phyloP scores from a whole-genome alignment of 2,888 invertebrate species.

The Apodemia zela region DNA sequence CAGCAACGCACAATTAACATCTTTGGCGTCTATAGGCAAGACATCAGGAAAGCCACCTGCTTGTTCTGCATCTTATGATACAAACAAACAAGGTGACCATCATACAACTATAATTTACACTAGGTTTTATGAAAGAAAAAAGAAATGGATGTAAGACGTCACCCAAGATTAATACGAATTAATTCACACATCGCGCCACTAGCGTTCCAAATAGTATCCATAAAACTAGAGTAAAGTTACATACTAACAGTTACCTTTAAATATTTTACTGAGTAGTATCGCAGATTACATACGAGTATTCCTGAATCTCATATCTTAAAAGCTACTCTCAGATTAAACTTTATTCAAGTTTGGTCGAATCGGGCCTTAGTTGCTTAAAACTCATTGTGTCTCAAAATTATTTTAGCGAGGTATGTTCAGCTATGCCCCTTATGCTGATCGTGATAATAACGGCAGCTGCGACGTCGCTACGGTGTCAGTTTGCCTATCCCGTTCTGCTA shows the following conservation, averaged over 20 bases:
- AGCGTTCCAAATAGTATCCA: too few relatives aligned
- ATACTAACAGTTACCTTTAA: background rate
- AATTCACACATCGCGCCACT: too few relatives aligned
- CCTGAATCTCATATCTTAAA: background rate
- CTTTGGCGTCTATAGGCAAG: too few relatives aligned
- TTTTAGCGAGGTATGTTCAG: slow-evolving; percentile 30
- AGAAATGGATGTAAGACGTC: too few relatives aligned
- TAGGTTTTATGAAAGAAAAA: too few relatives aligned
- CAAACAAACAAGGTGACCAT: too few relatives aligned
- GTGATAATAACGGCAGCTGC: slow-evolving; percentile 63
- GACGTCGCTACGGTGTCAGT: slow-evolving; percentile 52
- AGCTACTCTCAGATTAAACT: background rate
- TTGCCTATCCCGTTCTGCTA: slow-evolving; percentile 62
- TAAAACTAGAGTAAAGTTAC: too few relatives aligned
- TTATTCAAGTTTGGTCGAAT: background rate
- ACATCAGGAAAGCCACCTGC: too few relatives aligned
- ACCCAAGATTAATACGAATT: too few relatives aligned
- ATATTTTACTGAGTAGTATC: background rate
- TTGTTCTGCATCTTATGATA: too few relatives aligned
- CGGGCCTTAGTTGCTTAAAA: slow-evolving; percentile 1
- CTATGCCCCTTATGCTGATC: slow-evolving; percentile 39
- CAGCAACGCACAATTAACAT: too few relatives aligned
- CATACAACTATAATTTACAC: too few relatives aligned
- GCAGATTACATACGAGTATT: background rate
- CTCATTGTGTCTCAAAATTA: slow-evolving; percentile 24